A percentile compares a stretch with the other conserved stretches of the same genome.
Conservation (phyloP, 1,140 invertebrate species). For the Drosophila seguyi region DNA sequence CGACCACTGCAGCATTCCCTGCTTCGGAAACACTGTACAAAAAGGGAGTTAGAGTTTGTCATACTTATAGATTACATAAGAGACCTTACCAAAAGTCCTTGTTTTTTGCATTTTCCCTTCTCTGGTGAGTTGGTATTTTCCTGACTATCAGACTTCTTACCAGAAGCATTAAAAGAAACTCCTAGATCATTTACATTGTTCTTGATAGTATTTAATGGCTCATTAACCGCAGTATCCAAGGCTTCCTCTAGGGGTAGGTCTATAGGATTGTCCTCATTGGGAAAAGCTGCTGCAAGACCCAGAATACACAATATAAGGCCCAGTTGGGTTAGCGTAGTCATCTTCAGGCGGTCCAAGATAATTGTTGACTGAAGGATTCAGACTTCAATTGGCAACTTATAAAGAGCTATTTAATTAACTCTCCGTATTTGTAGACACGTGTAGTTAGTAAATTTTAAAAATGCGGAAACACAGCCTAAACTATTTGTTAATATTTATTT, state of each 20-base stretch:
- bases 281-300: conserved; percentile 5
- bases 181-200: neutral
- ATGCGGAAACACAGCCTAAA: neutral
- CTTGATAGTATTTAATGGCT: too few species aligned
- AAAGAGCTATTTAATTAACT: neutral
- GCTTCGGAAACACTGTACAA: conserved; percentile 50
- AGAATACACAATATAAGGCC: conserved; percentile 27
- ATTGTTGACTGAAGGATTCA: conserved; percentile 29
- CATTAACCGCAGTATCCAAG: neutral
- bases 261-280: neutral
- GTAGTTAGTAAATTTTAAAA: neutral
- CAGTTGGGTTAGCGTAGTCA: neutral
- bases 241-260: neutral
- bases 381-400: conserved; percentile 2
- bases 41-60: neutral
- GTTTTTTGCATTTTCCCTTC: conserved; percentile 17
- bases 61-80: too few species aligned
- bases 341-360: conserved; percentile 37
- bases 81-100: conserved; percentile 51
- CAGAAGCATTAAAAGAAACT: too few species aligned
- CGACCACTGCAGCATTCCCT: conserved; percentile 64
- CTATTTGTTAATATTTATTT: neutral
- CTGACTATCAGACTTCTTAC: too few species aligned
- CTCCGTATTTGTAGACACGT: neutral
- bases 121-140: neutral